Evolutionary conservation across 2,888 invertebrate species (phyloP).

Genomic region (Calameuta filiformis): DNA sequence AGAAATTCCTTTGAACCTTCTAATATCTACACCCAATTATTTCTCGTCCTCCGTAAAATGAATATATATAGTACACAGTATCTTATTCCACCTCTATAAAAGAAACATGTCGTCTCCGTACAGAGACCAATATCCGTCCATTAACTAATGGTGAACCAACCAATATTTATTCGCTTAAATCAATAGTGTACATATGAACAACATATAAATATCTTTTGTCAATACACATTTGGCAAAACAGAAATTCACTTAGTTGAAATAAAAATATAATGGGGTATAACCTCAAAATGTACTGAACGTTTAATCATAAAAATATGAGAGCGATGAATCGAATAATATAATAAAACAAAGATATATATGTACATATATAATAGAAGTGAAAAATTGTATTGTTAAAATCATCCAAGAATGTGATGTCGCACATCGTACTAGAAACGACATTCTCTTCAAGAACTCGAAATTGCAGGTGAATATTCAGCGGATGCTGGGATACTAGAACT

Average conservation of each 20-base stretch:
- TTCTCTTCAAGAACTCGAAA: slow-evolving; percentile 16
- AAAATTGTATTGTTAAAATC: neutral
- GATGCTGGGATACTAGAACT: slow-evolving; percentile 25
- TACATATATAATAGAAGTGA: neutral
- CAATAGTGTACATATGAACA: neutral
- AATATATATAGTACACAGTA: neutral
- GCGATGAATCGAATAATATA: neutral
- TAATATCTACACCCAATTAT: neutral
- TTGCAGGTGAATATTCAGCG: slow-evolving; percentile 34
- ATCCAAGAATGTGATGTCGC: neutral
- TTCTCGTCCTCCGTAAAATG: neutral
- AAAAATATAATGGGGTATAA: neutral
- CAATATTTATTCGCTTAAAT: neutral
- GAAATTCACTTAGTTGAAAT: neutral
- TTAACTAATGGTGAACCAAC: neutral
- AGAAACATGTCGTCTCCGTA: neutral
- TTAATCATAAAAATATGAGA: neutral
- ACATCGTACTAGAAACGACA: neutral
- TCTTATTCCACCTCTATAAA: neutral
- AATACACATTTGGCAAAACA: neutral
- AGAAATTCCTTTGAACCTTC: neutral
- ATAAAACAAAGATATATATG: neutral
- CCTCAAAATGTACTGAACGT: neutral
- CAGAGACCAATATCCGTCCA: neutral
- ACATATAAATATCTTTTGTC: neutral